Conservation (phyloP, 2,797 vertebrate genomes). For the Huso huso region DNA sequence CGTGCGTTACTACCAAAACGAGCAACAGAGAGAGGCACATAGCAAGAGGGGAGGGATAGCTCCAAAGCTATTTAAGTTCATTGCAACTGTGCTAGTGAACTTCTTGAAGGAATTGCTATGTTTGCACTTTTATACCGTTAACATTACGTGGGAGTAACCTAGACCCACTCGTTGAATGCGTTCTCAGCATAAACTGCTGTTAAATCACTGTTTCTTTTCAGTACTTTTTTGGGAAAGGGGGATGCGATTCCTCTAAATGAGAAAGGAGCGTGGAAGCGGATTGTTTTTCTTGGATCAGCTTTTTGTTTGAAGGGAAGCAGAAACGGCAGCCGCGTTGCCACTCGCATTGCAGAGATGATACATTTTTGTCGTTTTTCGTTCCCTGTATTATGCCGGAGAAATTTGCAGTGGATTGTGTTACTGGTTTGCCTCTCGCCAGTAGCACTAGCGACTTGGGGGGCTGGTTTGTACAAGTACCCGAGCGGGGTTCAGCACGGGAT, state of each 20-base stretch:
- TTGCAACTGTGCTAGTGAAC: conserved; percentile 33
- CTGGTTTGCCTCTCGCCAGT: conserved; percentile 42
- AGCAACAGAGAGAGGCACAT: no score
- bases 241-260: conserved; percentile 38
- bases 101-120: conserved; percentile 42
- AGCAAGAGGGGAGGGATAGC: no score
- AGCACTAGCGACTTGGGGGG: conserved; percentile 59
- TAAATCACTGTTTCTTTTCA: background rate
- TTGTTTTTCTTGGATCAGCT: conserved; percentile 9
- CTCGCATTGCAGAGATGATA: conserved; percentile 50
- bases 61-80: conserved; percentile 32
- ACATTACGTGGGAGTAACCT: conserved; percentile 33
- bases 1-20: no score
- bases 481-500: conserved; percentile 41
- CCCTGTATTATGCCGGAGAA: conserved; percentile 42
- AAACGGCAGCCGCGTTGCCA: conserved; percentile 19
- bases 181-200: background rate
- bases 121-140: conserved; percentile 54
- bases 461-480: conserved; percentile 57
- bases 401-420: conserved; percentile 45
- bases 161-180: background rate
- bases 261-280: conserved; percentile 34
- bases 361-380: conserved; percentile 38
- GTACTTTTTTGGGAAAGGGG: conserved; percentile 1
- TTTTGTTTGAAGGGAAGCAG: conserved; percentile 4